These are phyloP conservation scores for Tridacna crocea DNA, from an alignment of 2,888 invertebrate species.

Conservation along the genomic window DNA sequence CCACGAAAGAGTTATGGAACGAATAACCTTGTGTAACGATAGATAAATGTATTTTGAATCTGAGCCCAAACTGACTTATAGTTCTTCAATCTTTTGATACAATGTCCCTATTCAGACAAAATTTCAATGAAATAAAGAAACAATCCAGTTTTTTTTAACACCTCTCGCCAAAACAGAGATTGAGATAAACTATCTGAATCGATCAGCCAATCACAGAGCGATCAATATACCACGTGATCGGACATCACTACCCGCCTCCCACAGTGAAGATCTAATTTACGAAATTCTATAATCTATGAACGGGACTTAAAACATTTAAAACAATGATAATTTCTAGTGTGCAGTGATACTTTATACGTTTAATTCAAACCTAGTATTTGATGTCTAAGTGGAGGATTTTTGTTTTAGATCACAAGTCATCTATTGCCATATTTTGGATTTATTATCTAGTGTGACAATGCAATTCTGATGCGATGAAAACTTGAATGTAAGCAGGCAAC, in stretches of 20 bases:
- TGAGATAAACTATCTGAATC: conserved; percentile 3
- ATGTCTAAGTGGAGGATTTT: not conserved
- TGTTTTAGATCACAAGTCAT: not conserved
- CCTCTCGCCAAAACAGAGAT: conserved; percentile 6
- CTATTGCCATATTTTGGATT: not conserved
- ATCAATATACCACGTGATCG: conserved; percentile 15
- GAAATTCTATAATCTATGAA: conserved; percentile 10
- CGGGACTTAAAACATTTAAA: conserved; percentile 13
- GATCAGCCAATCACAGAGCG: conserved; percentile 7
- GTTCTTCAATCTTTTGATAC: too few species aligned
- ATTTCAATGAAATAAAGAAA: conserved; percentile 7
- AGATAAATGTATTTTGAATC: too few species aligned
- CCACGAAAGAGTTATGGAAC: too few species aligned
- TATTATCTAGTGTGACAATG: not conserved
- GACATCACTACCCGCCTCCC: conserved; percentile 7
- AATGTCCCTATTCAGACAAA: not conserved
- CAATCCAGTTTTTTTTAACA: conserved; percentile 5
- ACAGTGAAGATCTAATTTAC: conserved; percentile 6
- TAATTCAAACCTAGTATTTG: not conserved
- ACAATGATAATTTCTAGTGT: not conserved
- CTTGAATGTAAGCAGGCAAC: not conserved
- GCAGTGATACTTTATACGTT: not conserved
- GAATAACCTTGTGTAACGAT: too few species aligned
- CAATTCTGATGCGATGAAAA: not conserved
- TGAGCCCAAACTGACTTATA: too few species aligned